phyloP scores from a whole-genome alignment of 2,797 vertebrate genomes.

The Benthosema pterotum region DNA sequence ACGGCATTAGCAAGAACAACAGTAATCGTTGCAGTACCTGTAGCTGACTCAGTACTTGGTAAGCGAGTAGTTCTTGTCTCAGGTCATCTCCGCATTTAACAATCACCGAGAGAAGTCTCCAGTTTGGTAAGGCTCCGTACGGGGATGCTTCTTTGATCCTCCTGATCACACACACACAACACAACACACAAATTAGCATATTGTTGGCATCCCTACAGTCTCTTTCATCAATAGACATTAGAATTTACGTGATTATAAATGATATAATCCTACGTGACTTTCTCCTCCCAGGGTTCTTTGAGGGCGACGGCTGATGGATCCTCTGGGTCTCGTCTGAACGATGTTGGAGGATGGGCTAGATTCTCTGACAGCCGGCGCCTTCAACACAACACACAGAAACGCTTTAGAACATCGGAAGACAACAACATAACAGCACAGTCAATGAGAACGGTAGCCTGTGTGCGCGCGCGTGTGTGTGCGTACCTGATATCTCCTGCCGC shows the following conservation, averaged over 20 bases:
- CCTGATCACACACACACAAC: constrained; percentile 58
- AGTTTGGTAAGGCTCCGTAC: constrained; percentile 87
- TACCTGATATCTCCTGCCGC: constrained; percentile 90
- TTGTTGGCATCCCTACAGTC: no score
- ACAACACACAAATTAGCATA: no score
- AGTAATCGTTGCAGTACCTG: constrained; percentile 71
- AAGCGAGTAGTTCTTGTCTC: constrained; percentile 87
- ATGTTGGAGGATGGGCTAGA: constrained; percentile 90
- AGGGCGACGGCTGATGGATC: constrained; percentile 94
- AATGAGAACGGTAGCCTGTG: not conserved
- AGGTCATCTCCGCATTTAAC: constrained; percentile 90
- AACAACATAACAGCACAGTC: no score
- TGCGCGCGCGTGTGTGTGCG: not conserved
- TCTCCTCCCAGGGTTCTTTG: constrained; percentile 97
- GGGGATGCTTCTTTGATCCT: constrained; percentile 87
- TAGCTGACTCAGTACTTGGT: constrained; percentile 88
- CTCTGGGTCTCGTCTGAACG: constrained; percentile 90
- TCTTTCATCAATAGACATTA: no score
- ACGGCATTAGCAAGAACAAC: not conserved
- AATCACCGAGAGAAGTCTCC: constrained; percentile 88
- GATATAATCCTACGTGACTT: constrained; percentile 83
- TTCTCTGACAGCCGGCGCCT: constrained; percentile 93
- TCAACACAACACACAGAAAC: constrained; percentile 1
- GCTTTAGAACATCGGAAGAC: no score
- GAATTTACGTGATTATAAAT: no score